Evolutionary conservation across 2,888 invertebrate genomes (phyloP).

Genomic region (Meliscaeva auricollis): DNA sequence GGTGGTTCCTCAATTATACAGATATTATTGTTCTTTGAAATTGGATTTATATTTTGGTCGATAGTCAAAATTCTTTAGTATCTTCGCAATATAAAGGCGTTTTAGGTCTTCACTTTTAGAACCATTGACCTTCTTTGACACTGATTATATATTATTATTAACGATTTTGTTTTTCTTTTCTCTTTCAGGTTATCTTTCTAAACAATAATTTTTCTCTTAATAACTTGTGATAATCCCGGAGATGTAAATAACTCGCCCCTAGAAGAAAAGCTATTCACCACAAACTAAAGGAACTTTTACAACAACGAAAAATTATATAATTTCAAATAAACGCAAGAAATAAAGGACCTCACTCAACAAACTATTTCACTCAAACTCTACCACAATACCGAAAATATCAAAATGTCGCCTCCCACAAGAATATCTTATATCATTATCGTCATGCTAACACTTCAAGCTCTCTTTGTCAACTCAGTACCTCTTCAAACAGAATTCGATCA

Average conservation of each 20-base stretch:
- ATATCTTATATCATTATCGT: constrained; percentile 70
- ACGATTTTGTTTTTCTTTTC: constrained; percentile 43
- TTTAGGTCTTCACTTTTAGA: no score
- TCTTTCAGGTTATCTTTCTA: constrained; percentile 78
- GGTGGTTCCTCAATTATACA: no score
- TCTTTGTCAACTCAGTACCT: constrained; percentile 77
- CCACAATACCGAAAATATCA: constrained; percentile 26
- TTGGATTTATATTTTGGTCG: no score
- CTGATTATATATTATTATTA: neutral
- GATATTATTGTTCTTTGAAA: no score
- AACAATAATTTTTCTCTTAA: constrained; percentile 47
- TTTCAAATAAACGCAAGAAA: neutral
- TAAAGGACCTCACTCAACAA: neutral
- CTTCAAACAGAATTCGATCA: constrained; percentile 45
- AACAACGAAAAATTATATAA: neutral
- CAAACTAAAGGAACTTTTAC: neutral
- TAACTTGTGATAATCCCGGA: constrained; percentile 77
- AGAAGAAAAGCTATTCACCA: neutral
- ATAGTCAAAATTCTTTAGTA: no score
- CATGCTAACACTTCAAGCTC: constrained; percentile 79
- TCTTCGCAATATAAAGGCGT: no score
- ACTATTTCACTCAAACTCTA: constrained; percentile 2
- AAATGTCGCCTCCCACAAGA: constrained; percentile 58
- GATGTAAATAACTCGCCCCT: constrained; percentile 81
- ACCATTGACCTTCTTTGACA: neutral